phyloP scores from a whole-genome alignment of 2,888 invertebrate species.

The Caenorhabditis auriculariae region DNA sequence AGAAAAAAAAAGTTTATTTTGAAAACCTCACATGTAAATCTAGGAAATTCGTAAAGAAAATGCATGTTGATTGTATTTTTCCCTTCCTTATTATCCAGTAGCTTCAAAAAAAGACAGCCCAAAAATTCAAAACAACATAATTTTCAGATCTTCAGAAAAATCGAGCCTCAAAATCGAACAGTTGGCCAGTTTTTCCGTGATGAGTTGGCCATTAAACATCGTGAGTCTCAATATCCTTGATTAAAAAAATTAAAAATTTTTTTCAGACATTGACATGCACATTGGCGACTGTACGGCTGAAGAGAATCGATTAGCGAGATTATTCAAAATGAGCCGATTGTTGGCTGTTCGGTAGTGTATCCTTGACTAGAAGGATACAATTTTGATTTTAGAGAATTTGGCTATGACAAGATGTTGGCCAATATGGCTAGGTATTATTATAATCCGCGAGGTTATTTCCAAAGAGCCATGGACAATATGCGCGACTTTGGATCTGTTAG shows the following conservation, averaged over 20 bases:
- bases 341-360: conserved; percentile 2
- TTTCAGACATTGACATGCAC: conserved; percentile 61
- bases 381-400: conserved; percentile 16
- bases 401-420: conserved; percentile 24
- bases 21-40: too few species aligned
- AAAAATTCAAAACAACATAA: not conserved
- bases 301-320: conserved; percentile 52
- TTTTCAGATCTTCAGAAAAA: conserved; percentile 49
- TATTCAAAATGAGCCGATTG: conserved; percentile 20
- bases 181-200: conserved; percentile 60
- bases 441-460: conserved; percentile 34
- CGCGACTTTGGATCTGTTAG: conserved; percentile 23
- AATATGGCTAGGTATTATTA: conserved; percentile 27
- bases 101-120: too few species aligned
- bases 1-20: too few species aligned
- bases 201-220: conserved; percentile 33
- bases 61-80: too few species aligned
- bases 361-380: not conserved
- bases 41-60: too few species aligned
- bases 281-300: conserved; percentile 59
- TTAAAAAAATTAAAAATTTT: not conserved
- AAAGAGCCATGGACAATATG: conserved; percentile 24
- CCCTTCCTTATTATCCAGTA: too few species aligned
- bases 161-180: conserved; percentile 62
- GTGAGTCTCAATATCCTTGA: conserved; percentile 4